Evolutionary conservation across 1,140 invertebrate species (phyloP).

Genomic region (Ephestia elutella): DNA sequence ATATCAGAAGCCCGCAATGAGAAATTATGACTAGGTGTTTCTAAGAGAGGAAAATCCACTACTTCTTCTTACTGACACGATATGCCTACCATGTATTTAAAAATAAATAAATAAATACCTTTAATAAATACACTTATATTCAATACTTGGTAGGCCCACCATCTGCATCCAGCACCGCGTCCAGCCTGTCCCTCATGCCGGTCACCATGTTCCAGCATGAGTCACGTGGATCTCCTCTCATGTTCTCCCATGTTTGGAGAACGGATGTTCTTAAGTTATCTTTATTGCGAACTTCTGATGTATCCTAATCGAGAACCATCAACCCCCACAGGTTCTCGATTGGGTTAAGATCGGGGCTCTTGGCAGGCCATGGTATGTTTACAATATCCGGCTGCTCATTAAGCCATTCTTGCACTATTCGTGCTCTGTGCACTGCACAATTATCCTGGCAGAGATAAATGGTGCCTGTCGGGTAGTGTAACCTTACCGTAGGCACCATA

Average conservation of each 20-base stretch:
- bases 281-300: constrained; percentile 1
- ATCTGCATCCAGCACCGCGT: not conserved
- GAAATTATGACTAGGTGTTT: no score
- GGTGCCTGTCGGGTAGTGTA: not conserved
- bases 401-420: constrained; percentile 7
- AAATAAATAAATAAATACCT: no score
- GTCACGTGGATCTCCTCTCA: not conserved
- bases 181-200: not conserved
- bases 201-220: not conserved
- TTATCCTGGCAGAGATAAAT: constrained; percentile 13
- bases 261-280: not conserved
- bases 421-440: not conserved
- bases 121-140: no score
- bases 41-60: no score
- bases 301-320: constrained; percentile 20
- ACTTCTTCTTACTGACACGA: no score
- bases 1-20: no score
- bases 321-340: constrained; percentile 26
- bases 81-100: no score
- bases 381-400: constrained; percentile 11
- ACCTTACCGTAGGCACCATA: not conserved
- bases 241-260: not conserved
- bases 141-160: constrained; percentile 4
- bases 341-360: constrained; percentile 21
- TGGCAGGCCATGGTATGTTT: constrained; percentile 10